Evolutionary conservation across 2,888 invertebrate genomes (phyloP).

Genomic region (Rhynchonema sp.): DNA sequence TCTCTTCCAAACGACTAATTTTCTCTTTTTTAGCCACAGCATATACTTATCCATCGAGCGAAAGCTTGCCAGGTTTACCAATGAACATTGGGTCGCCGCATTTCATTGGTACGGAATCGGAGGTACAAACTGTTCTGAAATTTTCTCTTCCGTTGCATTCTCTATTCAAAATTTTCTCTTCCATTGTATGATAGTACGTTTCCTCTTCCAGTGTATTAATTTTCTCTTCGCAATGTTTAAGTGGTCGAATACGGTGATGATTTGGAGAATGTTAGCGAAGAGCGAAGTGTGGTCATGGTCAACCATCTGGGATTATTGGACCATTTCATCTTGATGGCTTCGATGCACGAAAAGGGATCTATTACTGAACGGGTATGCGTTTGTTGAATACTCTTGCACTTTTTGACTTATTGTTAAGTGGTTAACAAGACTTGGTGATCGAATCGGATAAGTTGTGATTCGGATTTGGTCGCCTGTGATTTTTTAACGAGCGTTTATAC

Average conservation of each 20-base stretch:
- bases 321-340: slow-evolving; percentile 22
- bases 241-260: slow-evolving; percentile 19
- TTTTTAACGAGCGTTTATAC: no score
- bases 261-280: slow-evolving; percentile 12
- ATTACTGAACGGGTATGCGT: slow-evolving; percentile 14
- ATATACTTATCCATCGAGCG: background rate
- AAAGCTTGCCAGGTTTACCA: slow-evolving; percentile 4
- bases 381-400: no score
- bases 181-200: background rate
- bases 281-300: slow-evolving; percentile 15
- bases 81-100: slow-evolving; percentile 21
- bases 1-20: no score
- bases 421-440: no score
- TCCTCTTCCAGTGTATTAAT: background rate
- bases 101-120: slow-evolving; percentile 17
- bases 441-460: no score
- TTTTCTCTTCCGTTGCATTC: background rate
- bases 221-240: slow-evolving; percentile 8
- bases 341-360: slow-evolving; percentile 16
- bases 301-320: slow-evolving; percentile 24
- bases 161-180: background rate
- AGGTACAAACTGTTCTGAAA: slow-evolving; percentile 3
- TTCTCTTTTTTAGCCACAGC: background rate
- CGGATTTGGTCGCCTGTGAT: no score
- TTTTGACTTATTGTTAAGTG: no score